Conservation (phyloP, 2,797 vertebrate species). For the Galago senegalensis region DNA sequence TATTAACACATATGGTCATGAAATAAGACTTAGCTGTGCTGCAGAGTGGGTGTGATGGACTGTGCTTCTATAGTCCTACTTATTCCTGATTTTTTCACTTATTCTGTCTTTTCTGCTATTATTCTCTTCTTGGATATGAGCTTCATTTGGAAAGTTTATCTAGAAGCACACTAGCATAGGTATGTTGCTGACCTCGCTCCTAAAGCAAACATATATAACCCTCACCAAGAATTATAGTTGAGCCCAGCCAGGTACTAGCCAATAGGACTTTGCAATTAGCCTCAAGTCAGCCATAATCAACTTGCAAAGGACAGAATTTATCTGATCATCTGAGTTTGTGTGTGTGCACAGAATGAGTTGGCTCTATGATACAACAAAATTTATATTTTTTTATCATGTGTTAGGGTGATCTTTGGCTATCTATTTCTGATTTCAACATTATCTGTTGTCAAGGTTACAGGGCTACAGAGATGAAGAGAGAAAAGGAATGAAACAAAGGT, state of each 20-base stretch:
- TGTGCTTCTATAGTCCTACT: neutral
- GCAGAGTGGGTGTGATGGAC: neutral
- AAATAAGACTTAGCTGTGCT: neutral
- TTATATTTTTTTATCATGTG: slow-evolving; percentile 12
- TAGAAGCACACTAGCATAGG: neutral
- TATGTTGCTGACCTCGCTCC: neutral
- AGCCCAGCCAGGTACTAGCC: neutral
- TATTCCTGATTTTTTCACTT: slow-evolving; percentile 15
- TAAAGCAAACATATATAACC: slow-evolving; percentile 29
- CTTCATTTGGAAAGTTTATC: neutral
- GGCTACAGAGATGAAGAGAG: slow-evolving; percentile 21
- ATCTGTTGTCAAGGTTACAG: neutral
- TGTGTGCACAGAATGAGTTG: neutral
- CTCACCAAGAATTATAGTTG: neutral
- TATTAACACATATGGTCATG: neutral
- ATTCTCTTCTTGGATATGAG: neutral
- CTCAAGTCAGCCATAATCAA: neutral
- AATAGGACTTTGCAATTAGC: neutral
- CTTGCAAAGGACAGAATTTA: neutral
- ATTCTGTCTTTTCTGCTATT: neutral
- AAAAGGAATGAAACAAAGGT: neutral
- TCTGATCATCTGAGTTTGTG: neutral
- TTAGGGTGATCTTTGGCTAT: slow-evolving; percentile 16
- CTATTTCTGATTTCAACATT: slow-evolving; percentile 41
- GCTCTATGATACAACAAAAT: slow-evolving; percentile 18